Base-by-base conservation (phyloP, 2,797 vertebrate species). In the Sorex maritimensis region DNA sequence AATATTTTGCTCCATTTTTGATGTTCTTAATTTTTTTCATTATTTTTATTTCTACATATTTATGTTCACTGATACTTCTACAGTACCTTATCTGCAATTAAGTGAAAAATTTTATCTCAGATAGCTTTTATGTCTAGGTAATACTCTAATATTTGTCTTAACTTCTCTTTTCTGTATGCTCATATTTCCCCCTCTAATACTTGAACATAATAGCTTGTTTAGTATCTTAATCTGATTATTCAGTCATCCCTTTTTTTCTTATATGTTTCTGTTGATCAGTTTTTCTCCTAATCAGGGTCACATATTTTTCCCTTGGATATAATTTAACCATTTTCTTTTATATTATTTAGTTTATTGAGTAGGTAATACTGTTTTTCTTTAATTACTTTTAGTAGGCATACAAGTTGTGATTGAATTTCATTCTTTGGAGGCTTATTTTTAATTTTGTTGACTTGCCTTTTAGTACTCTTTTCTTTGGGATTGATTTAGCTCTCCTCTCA, bases 241-340 rank as follows among this genome's bases (percentile, higher is more conserved):
- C 30, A 58, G 6, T 82, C 61, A 67, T 90, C 8, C 49, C 30
- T 41, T 38, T 90, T 44, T 26, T 28, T 14, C 11, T 73, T 1
- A 58, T 49, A n/a, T 74, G n/a, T 74, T 73, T 74, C 10, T 71
- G 14, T 49, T 73, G 67, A 34, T 9, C 1, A 46, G 0, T 44
- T 89, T 80, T 81, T 81, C 15, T 90, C 55, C 69, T 73, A 15
- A 2, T 74, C 24, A 65, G 6, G 41, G 41, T 73, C 78, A 90
- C 15, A 19, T 49, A 26, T 72, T 58, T 65, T 77, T 49, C 41
- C 38, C 26, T 72, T 72, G 44, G 41, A 14, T 46, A 23, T 9
- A 73, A 49, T 26, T 34, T 44, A 30, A 34, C 71, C 30, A 44
- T 63, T 73, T 89, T 72, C 73, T 41, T 28, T 73, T 49, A 34